phyloP scores from a whole-genome alignment of 2,113 vertebrate genomes.

The Smithornis capensis region DNA sequence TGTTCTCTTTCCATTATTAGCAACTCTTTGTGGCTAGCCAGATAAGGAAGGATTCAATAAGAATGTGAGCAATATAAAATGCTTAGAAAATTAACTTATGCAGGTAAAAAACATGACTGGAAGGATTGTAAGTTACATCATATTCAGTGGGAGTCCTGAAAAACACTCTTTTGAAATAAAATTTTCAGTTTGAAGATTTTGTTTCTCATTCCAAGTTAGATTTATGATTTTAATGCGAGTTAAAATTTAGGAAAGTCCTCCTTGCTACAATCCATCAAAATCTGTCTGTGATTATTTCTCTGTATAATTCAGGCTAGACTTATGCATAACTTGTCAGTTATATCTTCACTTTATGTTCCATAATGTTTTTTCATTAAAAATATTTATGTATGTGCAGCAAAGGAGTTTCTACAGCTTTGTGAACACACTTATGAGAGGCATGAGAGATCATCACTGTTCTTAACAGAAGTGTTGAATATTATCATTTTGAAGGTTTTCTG shows the following conservation, averaged over 20 bases:
- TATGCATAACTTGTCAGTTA: background rate
- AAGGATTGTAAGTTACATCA: background rate
- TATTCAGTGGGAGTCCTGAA: background rate
- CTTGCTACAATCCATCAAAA: background rate
- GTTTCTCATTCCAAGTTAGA: background rate
- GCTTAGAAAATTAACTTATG: background rate
- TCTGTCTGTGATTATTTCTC: background rate
- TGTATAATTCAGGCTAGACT: background rate
- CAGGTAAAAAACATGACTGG: background rate
- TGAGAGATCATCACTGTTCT: background rate
- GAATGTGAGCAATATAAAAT: background rate
- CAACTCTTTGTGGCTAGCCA: background rate
- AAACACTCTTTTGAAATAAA: background rate
- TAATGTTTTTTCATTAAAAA: background rate
- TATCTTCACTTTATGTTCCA: background rate
- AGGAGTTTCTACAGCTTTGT: background rate
- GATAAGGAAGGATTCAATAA: background rate
- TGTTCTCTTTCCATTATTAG: background rate
- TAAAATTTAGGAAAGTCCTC: background rate
- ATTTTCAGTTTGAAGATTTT: background rate
- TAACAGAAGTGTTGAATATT: background rate
- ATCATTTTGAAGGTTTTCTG: background rate
- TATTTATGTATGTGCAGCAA: background rate
- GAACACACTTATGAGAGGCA: background rate
- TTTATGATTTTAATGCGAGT: background rate